Evolutionary conservation across 2,113 vertebrate genomes (phyloP), one percentile per base, ranked within the genome.

Genomic region (Polypterus bichir): DNA sequence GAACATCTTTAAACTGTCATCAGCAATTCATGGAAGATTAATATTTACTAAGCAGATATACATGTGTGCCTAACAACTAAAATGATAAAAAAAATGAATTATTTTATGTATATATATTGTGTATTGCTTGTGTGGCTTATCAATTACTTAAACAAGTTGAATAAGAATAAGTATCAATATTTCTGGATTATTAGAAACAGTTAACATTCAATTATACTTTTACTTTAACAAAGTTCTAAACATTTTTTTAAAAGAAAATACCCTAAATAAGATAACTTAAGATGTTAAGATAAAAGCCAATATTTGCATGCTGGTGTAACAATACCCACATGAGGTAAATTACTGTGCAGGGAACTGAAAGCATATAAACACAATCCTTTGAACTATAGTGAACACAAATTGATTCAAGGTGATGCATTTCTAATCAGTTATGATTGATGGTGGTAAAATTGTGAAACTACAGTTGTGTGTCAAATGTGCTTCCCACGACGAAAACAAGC

Each of bases 341-440:
- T 91, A 88, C 86, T 69, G 74, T 79, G 77, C 79, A 83, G 83
- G 74, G 85, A 88, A 84, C 83, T 82, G 79, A 90, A 88, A 89
- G 81, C 85, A 83, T 84, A 79, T 80, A 79, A 79, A 81, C 82
- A 76, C 75, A 58, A 65, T 88, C 78, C 88, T 93, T 92, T 95
- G 91, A 95, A 93, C 89, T 92, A 76, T 27, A 27, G 76, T 71
- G 78, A 87, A 88, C 86, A 90, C 86, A 94, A 95, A 96, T 96
- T 91, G 92, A 92, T 94, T 87, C 92, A 96, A 95, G 89, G 91
- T 93, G 91, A 94, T 87, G 92, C 93, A 91, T 90, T 84, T 84
- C 89, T 90, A 87, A 80, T 84, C 89, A 85, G 85, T 84, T 89
- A 86, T 92, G 91, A 94, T 92, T 85, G 86, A 95, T 94, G 88